Evolutionary conservation across 2,888 invertebrate species (phyloP).

Genomic region (Caradrina clavipalpis): DNA sequence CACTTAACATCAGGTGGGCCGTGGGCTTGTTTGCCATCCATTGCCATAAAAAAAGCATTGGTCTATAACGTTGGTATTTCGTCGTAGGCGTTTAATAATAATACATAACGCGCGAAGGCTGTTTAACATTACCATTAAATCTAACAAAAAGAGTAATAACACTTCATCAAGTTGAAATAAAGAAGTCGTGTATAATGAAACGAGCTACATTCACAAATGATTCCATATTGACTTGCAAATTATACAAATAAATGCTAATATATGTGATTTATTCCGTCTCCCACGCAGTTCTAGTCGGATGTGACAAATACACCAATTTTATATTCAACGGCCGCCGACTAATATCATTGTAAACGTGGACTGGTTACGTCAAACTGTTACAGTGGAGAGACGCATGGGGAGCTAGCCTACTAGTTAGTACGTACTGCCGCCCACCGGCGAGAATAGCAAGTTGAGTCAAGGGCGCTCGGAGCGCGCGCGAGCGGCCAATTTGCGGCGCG

Average conservation of each 20-base stretch:
- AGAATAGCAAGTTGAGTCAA: conserved; percentile 55
- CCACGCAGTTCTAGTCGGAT: conserved; percentile 39
- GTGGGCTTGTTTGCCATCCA: no score
- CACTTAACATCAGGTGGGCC: no score
- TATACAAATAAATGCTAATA: conserved; percentile 51
- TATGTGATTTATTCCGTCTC: conserved; percentile 51
- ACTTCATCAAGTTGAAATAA: conserved; percentile 33
- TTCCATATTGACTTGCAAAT: conserved; percentile 56
- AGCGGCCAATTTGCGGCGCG: conserved; percentile 53
- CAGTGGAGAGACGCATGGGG: conserved; percentile 2
- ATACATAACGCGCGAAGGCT: conserved; percentile 3
- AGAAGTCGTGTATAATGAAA: conserved; percentile 17
- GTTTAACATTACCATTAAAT: conserved; percentile 23
- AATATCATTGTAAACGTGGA: conserved; percentile 6
- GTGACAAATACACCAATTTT: conserved; percentile 32
- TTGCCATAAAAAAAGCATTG: no score
- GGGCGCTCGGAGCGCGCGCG: conserved; percentile 46
- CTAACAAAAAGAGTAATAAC: conserved; percentile 20
- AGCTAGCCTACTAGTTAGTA: conserved; percentile 42
- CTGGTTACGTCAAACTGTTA: not conserved
- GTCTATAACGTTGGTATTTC: conserved; percentile 14
- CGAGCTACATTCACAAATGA: conserved; percentile 33
- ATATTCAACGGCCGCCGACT: conserved; percentile 17
- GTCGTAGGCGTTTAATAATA: conserved; percentile 16
- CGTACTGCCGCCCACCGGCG: conserved; percentile 1